These are phyloP conservation scores for Sebastes jordani DNA, from an alignment of 2,797 vertebrate genomes.

Conservation along the genomic window DNA sequence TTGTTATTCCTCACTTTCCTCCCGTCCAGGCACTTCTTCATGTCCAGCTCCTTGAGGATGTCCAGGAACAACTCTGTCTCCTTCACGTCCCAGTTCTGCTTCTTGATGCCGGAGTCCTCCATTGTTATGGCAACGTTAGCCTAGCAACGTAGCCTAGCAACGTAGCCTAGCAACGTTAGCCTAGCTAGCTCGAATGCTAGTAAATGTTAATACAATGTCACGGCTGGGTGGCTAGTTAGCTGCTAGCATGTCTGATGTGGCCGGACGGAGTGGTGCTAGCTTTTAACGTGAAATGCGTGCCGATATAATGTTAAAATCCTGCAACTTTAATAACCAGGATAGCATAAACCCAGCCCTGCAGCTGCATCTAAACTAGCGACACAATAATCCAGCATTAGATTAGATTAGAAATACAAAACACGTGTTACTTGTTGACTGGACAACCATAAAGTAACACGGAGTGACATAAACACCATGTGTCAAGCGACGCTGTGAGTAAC, in stretches of 20 bases:
- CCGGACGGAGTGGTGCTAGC: neutral
- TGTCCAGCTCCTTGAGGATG: constrained; percentile 73
- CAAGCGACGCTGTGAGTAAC: neutral
- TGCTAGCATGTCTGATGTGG: constrained; percentile 40
- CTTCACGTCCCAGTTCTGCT: constrained; percentile 74
- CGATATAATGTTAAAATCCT: neutral
- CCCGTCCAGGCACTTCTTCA: constrained; percentile 71
- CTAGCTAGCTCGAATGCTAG: constrained; percentile 3
- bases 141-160: neutral
- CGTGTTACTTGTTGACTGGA: constrained; percentile 59
- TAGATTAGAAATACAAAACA: constrained; percentile 66
- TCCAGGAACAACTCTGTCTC: constrained; percentile 67
- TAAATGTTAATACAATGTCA: neutral
- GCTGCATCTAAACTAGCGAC: constrained; percentile 1
- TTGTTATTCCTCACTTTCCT: constrained; percentile 70
- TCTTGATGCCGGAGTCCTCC: constrained; percentile 63
- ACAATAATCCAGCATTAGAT: constrained; percentile 60
- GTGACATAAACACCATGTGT: constrained; percentile 20
- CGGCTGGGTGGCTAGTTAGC: constrained; percentile 34
- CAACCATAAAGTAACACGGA: constrained; percentile 71
- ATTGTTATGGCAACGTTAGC: constrained; percentile 28
- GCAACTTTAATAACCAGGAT: neutral
- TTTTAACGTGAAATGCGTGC: neutral
- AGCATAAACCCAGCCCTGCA: neutral
- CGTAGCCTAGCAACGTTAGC: neutral